Conservation (phyloP, 1,140 invertebrate genomes). For the Chironomus tepperi region DNA sequence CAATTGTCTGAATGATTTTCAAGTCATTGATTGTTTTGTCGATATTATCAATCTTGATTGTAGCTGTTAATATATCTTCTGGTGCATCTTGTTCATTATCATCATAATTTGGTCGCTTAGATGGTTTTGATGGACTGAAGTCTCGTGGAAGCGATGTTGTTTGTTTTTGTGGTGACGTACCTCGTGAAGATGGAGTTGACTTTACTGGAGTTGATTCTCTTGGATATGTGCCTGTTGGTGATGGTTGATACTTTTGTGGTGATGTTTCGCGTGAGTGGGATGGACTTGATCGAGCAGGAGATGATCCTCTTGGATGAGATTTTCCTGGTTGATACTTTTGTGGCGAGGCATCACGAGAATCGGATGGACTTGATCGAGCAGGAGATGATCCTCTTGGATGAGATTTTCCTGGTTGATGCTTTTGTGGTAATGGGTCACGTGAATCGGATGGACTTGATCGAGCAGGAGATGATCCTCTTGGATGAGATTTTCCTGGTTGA, state of each 20-base stretch:
- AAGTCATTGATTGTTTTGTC: conserved; percentile 18
- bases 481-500: neutral
- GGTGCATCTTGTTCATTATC: neutral
- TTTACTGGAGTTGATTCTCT: neutral
- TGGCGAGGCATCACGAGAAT: neutral
- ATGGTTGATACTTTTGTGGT: neutral
- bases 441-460: no score
- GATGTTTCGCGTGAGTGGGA: neutral
- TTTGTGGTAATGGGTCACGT: neutral
- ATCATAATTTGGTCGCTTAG: neutral
- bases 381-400: neutral
- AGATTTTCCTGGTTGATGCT: no score
- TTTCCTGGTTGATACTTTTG: neutral
- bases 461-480: neutral
- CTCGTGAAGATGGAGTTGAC: no score
- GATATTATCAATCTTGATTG: neutral
- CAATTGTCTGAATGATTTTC: neutral
- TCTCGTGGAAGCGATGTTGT: neutral
- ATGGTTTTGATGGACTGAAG: neutral
- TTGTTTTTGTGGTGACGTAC: neutral
- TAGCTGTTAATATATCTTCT: neutral
- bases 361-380: neutral
- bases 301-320: neutral
- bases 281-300: neutral
- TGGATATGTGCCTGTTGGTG: neutral